Conservation (phyloP, 2,113 vertebrate genomes). For the Thryonomys swinderianus region DNA sequence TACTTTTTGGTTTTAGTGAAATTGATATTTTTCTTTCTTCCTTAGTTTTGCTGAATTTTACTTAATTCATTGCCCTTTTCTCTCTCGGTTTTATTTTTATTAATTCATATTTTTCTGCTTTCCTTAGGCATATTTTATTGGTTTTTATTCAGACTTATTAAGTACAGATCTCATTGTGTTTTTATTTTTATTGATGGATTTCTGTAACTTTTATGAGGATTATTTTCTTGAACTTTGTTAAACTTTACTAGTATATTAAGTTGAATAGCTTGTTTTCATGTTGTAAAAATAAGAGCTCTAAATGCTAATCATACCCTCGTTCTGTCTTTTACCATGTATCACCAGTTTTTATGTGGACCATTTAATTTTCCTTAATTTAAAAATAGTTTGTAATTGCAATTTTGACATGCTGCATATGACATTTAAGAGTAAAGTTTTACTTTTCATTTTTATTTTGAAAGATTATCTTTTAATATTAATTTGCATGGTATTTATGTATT, state of each 20-base stretch:
- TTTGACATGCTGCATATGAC: background rate
- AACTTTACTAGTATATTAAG: background rate
- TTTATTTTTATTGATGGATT: slow-evolving; percentile 42
- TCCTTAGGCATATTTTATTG: slow-evolving; percentile 22
- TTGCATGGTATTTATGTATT: background rate
- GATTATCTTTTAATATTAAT: background rate
- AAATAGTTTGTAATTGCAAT: background rate
- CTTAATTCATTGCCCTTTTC: background rate
- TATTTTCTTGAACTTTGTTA: slow-evolving; percentile 25
- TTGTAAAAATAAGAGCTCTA: background rate
- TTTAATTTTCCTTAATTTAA: background rate
- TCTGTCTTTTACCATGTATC: background rate
- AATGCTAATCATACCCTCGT: background rate
- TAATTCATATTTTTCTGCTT: background rate
- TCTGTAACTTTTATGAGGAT: background rate
- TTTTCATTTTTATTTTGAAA: slow-evolving; percentile 23
- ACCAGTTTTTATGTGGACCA: background rate
- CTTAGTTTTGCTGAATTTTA: background rate
- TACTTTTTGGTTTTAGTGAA: background rate
- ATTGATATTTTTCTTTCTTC: background rate
- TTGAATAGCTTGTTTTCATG: background rate
- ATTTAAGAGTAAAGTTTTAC: background rate
- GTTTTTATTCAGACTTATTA: slow-evolving; percentile 25
- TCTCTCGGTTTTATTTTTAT: slow-evolving; percentile 14
- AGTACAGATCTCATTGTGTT: background rate